Base-by-base conservation (phyloP, 2,797 vertebrate genomes). In the Forpus xanthops region DNA sequence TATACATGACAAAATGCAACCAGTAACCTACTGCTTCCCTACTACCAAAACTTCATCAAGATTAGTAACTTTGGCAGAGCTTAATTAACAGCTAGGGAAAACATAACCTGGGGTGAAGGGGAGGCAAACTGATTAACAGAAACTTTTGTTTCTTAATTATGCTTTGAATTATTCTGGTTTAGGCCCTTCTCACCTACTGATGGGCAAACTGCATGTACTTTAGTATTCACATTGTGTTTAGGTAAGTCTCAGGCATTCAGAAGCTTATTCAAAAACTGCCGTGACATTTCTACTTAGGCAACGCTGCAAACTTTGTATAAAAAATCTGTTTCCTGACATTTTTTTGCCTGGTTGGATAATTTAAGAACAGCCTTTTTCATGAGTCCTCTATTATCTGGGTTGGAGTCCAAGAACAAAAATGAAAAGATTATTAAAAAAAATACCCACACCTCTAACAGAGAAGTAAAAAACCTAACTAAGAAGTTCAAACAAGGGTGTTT, bases 121-220 rank as follows among this genome's bases (percentile, higher is more conserved):
- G 56, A 89, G 52, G 58, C 39, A 94, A 92, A 88, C 15, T 86
- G 87, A 94, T 92, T 66, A 95, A 85, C n/a, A 78, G 66, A 87
- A 93, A 66, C 23, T 44, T 94, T 94, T 93, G 45, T 96, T 96
- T 92, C 92, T 84, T 95, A 89, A 89, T 93, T 91, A 72, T 84
- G 23, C 65, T 87, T 85, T 78, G 35, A 87, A 78, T 92, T 87
- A 77, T 39, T 85, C 28, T 87, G 33, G 66, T 75, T 94, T 80
- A 91, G 45, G 62, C 78, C 42, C 39, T 78, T 87, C 78, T 84
- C 42, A 87, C 65, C 78, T 91, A 68, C 70, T 89, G 79, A 62
- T 68, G 53, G 68, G 62, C 39, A 78, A 90, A 50, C 23, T 75
- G 23, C 8, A 62, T 30, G 23, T 44, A 77, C 35, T 75, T 95